These are phyloP conservation scores for Prietella phreatophila DNA, from an alignment of 2,113 vertebrate species.

Conservation along the genomic window DNA sequence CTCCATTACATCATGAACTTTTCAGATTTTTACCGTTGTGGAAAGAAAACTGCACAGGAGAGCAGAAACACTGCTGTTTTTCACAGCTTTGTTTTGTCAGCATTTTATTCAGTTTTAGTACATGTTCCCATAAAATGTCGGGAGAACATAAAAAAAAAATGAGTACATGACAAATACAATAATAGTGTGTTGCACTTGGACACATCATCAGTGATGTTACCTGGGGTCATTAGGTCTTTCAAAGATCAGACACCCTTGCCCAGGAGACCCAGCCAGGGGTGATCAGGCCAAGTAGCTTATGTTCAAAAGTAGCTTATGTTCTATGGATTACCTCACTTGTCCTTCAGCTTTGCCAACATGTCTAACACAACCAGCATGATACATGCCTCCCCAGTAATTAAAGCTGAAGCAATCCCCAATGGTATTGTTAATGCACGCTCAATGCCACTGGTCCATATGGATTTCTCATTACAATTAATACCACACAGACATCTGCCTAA, in stretches of 20 bases:
- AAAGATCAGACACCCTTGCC: neutral
- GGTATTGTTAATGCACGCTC: neutral
- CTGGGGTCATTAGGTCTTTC: neutral
- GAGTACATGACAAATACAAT: neutral
- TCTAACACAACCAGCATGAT: neutral
- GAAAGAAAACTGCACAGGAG: neutral
- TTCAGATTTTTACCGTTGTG: neutral
- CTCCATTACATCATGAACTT: neutral
- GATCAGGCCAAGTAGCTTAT: neutral
- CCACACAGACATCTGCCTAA: neutral
- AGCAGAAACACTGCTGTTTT: neutral
- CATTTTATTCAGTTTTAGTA: neutral
- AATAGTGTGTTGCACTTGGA: neutral
- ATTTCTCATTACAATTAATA: slow-evolving; percentile 14
- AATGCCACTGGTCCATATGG: slow-evolving; percentile 1
- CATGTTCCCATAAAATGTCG: neutral
- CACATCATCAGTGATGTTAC: neutral
- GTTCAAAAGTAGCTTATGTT: neutral
- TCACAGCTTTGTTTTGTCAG: neutral
- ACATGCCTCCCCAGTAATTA: neutral
- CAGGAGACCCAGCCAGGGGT: neutral
- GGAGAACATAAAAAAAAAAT: neutral
- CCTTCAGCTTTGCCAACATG: neutral
- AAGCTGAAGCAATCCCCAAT: neutral
- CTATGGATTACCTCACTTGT: neutral